Base-by-base conservation (phyloP, 2,888 invertebrate species). In the Melinopterus prodromus region DNA sequence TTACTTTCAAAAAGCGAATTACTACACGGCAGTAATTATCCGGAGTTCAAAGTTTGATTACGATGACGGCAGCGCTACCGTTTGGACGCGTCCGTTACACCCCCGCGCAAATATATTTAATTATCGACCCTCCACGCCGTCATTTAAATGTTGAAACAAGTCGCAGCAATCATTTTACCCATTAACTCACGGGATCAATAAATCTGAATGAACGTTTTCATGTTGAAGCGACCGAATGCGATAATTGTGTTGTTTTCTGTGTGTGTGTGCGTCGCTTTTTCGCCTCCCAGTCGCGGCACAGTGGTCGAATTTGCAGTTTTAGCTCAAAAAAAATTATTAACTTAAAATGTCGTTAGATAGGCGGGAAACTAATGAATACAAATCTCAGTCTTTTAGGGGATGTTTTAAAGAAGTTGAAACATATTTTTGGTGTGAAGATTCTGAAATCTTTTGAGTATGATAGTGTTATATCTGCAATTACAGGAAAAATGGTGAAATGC, bases 131-230 rank as follows among this genome's bases (percentile, higher is more conserved):
- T 53, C 53, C 9, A 53, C 53, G 53, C 53, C 53, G 5, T 53
- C 7, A 53, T 53, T 53, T 53, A 53, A 53, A 53, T 53, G 53
- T 53, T 53, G 53, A 53, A 53, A 53, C 53, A 53, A 53, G 53
- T 53, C 53, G 53, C 53, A 53, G 53, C 53, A 53, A 53, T 7
- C 53, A 12, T 53, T 53, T 53, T 53, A 7, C 53, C 53, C 53
- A 53, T 53, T 53, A 53, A 53, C 5, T 53, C 53, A 53, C 5
- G 53, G 5, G 53, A 53, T 53, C 53, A 53, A 53, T 53, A 53
- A 53, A 53, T 53, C 53, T 53, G 53, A 53, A 53, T 53, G 53
- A 53, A 53, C 53, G 53, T 53, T 53, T 53, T 53, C 53, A 53
- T 53, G 53, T 53, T 53, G 53, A 53, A 53, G 53, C 12, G 53